These are phyloP conservation scores for Cyanistes caeruleus DNA, from an alignment of 2,113 vertebrate genomes.

Conservation along the genomic window DNA sequence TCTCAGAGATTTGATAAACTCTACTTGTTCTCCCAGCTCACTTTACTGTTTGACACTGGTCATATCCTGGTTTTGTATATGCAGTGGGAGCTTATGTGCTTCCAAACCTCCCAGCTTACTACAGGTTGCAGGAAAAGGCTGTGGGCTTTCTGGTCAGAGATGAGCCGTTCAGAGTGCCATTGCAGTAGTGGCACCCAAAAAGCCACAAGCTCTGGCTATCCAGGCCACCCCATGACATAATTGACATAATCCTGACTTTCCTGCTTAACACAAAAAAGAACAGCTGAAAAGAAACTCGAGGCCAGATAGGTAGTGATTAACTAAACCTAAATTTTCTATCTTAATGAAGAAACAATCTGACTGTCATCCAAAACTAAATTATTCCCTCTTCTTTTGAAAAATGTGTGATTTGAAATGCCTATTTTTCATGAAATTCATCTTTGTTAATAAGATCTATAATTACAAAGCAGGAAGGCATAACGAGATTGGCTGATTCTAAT, in stretches of 20 bases:
- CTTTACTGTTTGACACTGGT: background rate
- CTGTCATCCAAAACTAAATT: background rate
- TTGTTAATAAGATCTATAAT: slow-evolving; percentile 69
- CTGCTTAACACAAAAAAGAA: background rate
- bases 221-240: background rate
- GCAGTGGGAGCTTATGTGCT: background rate
- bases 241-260: background rate
- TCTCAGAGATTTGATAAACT: background rate
- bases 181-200: background rate
- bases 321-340: background rate
- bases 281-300: background rate
- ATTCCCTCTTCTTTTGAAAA: slow-evolving; percentile 29
- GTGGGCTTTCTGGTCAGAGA: background rate
- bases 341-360: slow-evolving; percentile 15
- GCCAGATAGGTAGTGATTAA: background rate
- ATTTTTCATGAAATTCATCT: slow-evolving; percentile 50
- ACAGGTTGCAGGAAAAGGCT: background rate
- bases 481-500: slow-evolving; percentile 49
- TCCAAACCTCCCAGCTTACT: background rate
- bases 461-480: slow-evolving; percentile 65
- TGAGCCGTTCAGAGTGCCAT: background rate
- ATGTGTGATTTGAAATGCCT: slow-evolving; percentile 29
- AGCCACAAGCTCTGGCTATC: background rate
- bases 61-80: background rate
- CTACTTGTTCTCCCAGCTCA: background rate